A percentile compares a stretch with the other conserved stretches of the same genome.
Evolutionary conservation across 1,140 invertebrate genomes (phyloP).

Genomic region (Sminthurinus signatus): DNA sequence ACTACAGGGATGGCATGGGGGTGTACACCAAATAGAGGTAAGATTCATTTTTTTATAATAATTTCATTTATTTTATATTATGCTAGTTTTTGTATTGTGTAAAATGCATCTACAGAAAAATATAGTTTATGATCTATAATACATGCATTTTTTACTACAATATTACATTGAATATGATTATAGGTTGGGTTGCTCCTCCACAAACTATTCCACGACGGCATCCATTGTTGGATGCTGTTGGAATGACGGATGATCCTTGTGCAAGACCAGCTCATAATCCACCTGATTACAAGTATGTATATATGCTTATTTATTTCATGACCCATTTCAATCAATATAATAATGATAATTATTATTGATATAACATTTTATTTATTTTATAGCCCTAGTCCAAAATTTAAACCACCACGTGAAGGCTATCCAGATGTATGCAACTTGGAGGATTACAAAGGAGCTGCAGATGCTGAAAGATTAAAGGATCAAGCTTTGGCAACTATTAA

Average conservation of each 20-base stretch:
- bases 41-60: background rate
- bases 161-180: too few species aligned
- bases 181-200: constrained; percentile 37
- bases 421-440: constrained; percentile 34
- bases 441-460: constrained; percentile 21
- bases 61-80: too few species aligned
- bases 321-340: background rate
- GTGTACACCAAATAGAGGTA: background rate
- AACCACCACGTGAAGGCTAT: constrained; percentile 35
- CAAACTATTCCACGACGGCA: constrained; percentile 30
- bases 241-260: constrained; percentile 39
- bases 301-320: too few species aligned
- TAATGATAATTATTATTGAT: background rate
- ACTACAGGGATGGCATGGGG: constrained; percentile 12
- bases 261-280: constrained; percentile 22
- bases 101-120: too few species aligned
- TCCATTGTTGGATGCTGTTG: constrained; percentile 30
- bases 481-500: constrained; percentile 18
- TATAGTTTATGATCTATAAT: too few species aligned
- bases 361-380: too few species aligned
- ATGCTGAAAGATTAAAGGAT: constrained; percentile 14
- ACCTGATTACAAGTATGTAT: constrained; percentile 31
- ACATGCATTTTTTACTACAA: too few species aligned
- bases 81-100: too few species aligned
- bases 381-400: constrained; percentile 31